A percentile compares a stretch with the other conserved stretches of the same genome.
These are phyloP conservation scores for Athetis lepigone DNA, from an alignment of 2,888 invertebrate species.

Conservation along the genomic window DNA sequence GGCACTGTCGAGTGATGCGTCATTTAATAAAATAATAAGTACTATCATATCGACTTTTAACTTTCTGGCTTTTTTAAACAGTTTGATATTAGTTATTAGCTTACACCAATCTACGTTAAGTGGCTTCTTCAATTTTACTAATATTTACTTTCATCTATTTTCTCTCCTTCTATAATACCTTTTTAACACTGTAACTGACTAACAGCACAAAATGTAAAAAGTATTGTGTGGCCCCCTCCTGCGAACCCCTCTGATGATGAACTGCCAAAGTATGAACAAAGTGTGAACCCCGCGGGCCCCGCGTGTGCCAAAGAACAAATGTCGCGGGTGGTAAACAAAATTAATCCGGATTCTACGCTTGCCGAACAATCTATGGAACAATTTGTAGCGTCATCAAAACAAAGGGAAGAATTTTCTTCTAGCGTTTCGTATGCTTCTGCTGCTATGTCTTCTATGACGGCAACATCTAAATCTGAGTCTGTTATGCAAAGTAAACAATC, in stretches of 20 bases:
- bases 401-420: conserved; percentile 76
- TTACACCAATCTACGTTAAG: conserved; percentile 64
- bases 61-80: conserved; percentile 74
- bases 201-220: conserved; percentile 88
- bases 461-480: conserved; percentile 79
- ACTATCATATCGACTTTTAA: conserved; percentile 70
- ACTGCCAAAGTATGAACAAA: conserved; percentile 72
- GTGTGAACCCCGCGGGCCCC: conserved; percentile 63
- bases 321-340: conserved; percentile 61
- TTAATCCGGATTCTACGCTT: conserved; percentile 60
- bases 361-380: conserved; percentile 68
- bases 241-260: conserved; percentile 84
- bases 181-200: conserved; percentile 70
- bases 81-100: conserved; percentile 67
- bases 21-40: conserved; percentile 70
- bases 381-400: conserved; percentile 69
- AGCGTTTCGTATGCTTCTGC: conserved; percentile 78
- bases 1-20: conserved; percentile 76
- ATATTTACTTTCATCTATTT: conserved; percentile 84
- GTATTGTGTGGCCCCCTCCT: conserved; percentile 89
- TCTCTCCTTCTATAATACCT: conserved; percentile 73
- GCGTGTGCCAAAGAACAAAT: conserved; percentile 64
- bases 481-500: conserved; percentile 78
- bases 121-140: conserved; percentile 79
- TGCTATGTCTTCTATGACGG: conserved; percentile 75